Base-by-base conservation (phyloP, 2,797 vertebrate species). In the Chaetodon trifasciatus region DNA sequence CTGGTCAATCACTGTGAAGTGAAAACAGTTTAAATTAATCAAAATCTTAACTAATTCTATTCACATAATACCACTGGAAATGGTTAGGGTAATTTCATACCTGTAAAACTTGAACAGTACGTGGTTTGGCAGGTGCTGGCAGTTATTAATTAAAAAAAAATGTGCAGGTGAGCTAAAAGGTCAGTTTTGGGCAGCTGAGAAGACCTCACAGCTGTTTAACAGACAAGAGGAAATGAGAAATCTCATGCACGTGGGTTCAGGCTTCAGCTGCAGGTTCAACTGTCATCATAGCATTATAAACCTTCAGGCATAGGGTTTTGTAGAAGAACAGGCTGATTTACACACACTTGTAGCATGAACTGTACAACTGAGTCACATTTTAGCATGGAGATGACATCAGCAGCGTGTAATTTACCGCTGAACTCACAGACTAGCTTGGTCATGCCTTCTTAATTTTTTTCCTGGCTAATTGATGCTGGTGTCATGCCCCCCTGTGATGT, bases 231-330 rank as follows among this genome's bases (percentile, higher is more conserved):
- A 58, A 78, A 65, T 63, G 16, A 71, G 64, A 78, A 53, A 28
- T 50, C 7, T 50, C 19, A 28, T 10, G 10, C 57, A 63, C 16
- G 17, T 62, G 63, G 2, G 28, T 62, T 49, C 24, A 71, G 46
- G 23, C 49, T 17, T 57, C 61, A 63, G 67, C 44, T 13, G 15
- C 64, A 10, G 28, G 28, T 24, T 70, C 3, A 57, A 10, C 79
- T 82, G 79, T 87, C 86, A 72, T 66, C 76, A 39, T 61, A 68
- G 68, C 50, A 69, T 85, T 84, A 88, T 83, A 46, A 86, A 61
- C 13, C 66, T 57, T 49, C 47, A 55, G 63, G 40, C n/a, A 17
- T 16, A 21, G 28, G 19, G 13, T 15, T 42, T 23, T 37, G 35
- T 16, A 11, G 69, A 32, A 28, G 52, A 72, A 8, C 39, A 57